Evolutionary conservation across 1,140 invertebrate genomes (phyloP), one percentile per base, ranked within the genome.

Genomic region (Bombus picipes): DNA sequence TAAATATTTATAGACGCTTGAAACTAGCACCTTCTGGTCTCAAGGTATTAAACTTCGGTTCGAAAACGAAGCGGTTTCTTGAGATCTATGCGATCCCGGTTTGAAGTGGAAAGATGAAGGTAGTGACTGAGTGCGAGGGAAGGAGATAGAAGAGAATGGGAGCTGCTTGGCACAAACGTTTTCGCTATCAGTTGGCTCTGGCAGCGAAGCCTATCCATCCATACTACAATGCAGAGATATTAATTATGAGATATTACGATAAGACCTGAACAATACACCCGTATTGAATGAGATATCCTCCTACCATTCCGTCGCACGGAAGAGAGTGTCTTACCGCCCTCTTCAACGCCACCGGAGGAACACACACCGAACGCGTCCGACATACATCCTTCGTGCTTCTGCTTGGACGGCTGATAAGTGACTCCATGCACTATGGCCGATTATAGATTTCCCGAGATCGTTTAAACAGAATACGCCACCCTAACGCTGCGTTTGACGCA

Each of bases 241-340:
- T 95, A 95, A 95, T 95, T 95, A 95, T 94, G 94, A 95, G 94
- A 95, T 95, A 95, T 95, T 95, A 95, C 93, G 95, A 95, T 95
- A 95, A 95, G 95, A 94, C 90, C 88, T 75, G 94, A 95, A 95
- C 95, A 95, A 95, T 95, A 94, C 94, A 81, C 95, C 94, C 95
- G 92, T 95, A 95, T 95, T 95, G 94, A 95, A 95, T 95, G 92
- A 94, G 92, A 93, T 93, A 94, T 92, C 91, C 93, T 94, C 91
- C 92, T 79, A 82, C 86, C 81, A 70, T 87, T 82, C 85, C 79
- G 85, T 80, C 88, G 85, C 74, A 53, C 76, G 66, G 83, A 88
- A 84, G 75, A 91, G 90, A 85, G 90, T 92, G 91, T 92, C 91
- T 92, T 92, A 89, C 91, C 85, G 74, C 83, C 82, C 85, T 81